phyloP scores from a whole-genome alignment of 2,113 vertebrate genomes.

The Gavialis gangeticus region DNA sequence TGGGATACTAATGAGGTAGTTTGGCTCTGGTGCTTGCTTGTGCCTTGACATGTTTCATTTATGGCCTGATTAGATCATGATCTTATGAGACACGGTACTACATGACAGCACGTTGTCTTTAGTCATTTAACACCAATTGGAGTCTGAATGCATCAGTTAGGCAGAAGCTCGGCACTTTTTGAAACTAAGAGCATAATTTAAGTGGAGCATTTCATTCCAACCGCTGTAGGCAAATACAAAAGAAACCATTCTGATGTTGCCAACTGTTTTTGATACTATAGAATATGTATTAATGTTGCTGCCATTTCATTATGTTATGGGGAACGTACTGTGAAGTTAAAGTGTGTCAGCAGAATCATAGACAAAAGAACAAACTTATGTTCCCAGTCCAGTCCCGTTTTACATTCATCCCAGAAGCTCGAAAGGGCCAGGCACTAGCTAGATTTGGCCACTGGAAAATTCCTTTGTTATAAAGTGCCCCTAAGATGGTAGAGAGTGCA shows the following conservation, averaged over 20 bases:
- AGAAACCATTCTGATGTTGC: conserved; percentile 53
- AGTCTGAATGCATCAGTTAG: conserved; percentile 27
- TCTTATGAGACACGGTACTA: conserved; percentile 42
- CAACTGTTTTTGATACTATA: conserved; percentile 38
- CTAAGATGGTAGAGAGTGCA: not conserved
- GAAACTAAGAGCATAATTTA: conserved; percentile 23
- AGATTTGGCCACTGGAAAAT: conserved; percentile 14
- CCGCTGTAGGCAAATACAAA: conserved; percentile 57
- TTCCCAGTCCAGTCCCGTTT: conserved; percentile 9
- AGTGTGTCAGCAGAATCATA: conserved; percentile 14
- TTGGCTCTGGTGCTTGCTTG: not conserved
- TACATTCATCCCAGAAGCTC: not conserved
- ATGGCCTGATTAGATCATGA: conserved; percentile 57
- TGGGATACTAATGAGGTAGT: not conserved
- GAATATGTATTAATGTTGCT: conserved; percentile 27
- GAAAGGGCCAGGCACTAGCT: not conserved
- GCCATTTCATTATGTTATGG: conserved; percentile 37
- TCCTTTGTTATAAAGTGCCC: not conserved
- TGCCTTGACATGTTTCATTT: conserved; percentile 38
- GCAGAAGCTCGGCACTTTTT: conserved; percentile 6
- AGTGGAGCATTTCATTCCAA: conserved; percentile 42
- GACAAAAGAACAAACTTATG: conserved; percentile 27
- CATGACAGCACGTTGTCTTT: conserved; percentile 23
- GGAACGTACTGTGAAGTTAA: conserved; percentile 41
- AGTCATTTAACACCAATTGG: conserved; percentile 23